These are phyloP conservation scores for Phoeniculus purpureus DNA, from an alignment of 2,797 vertebrate genomes.

Conservation along the genomic window DNA sequence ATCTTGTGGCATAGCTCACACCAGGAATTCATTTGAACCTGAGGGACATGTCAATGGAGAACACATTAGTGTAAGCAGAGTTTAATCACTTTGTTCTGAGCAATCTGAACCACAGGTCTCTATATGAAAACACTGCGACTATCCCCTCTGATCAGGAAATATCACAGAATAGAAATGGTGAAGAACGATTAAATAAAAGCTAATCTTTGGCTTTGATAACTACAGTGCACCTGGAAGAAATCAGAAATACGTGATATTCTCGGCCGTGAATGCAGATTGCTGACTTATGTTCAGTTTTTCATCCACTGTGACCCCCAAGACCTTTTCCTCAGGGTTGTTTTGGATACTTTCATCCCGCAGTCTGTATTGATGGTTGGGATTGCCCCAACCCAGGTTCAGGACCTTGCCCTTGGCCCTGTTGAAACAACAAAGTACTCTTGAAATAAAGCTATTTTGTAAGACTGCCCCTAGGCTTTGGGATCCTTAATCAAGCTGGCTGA, in stretches of 20 bases:
- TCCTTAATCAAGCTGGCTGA: neutral
- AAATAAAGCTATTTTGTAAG: neutral
- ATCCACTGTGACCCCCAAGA: no score
- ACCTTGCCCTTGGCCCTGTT: no score
- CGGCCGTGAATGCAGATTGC: no score
- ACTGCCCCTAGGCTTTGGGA: neutral
- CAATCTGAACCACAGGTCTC: neutral
- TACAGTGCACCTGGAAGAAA: neutral
- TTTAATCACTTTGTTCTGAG: neutral
- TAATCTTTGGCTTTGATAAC: neutral
- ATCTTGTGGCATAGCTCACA: neutral
- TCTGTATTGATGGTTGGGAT: no score
- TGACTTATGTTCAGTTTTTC: no score
- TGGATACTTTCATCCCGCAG: no score
- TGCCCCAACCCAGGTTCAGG: no score
- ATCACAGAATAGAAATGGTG: neutral
- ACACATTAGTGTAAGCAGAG: neutral
- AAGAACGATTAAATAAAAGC: neutral
- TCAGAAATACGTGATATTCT: neutral
- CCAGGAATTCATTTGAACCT: neutral
- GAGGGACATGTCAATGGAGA: neutral
- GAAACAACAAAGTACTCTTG: neutral
- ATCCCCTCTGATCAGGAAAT: neutral
- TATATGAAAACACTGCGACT: neutral
- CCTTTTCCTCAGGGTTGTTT: no score